phyloP scores from a whole-genome alignment of 1,140 invertebrate genomes.

The Drosophila ohnishii region DNA sequence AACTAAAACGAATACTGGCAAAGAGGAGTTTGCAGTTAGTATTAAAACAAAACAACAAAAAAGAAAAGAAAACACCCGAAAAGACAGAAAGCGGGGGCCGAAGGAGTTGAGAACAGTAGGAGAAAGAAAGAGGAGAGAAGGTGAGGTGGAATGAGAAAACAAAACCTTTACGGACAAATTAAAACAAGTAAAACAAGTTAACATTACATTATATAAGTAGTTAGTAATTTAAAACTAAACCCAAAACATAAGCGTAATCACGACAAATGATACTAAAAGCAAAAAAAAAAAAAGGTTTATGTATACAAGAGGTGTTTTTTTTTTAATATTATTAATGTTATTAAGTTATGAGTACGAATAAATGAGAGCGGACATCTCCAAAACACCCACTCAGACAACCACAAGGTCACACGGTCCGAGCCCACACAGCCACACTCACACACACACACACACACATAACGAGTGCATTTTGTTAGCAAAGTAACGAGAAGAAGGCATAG shows the following conservation, averaged over 20 bases:
- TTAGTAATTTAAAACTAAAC: constrained; percentile 82
- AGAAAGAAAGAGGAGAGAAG: constrained; percentile 16
- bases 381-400: constrained; percentile 9
- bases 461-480: constrained; percentile 62
- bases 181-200: constrained; percentile 83
- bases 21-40: constrained; percentile 52
- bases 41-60: constrained; percentile 28
- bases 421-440: constrained; percentile 31
- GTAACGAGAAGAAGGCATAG: constrained; percentile 19
- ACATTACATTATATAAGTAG: constrained; percentile 83
- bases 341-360: constrained; percentile 66
- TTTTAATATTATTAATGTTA: constrained; percentile 71
- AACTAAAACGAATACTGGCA: constrained; percentile 33
- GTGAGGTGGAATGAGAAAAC: constrained; percentile 26
- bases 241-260: constrained; percentile 56
- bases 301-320: constrained; percentile 75
- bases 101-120: constrained; percentile 2
- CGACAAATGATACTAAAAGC: constrained; percentile 42
- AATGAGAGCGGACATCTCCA: constrained; percentile 19
- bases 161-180: constrained; percentile 81
- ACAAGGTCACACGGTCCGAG: constrained; percentile 23
- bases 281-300: constrained; percentile 61
- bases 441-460: constrained; percentile 15
- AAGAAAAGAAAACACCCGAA: constrained; percentile 1
- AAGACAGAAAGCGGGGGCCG: constrained; percentile 2